A percentile compares a stretch with the other conserved stretches of the same genome.
Evolutionary conservation across 2,797 vertebrate genomes (phyloP).

Genomic region (Falco concolor): DNA sequence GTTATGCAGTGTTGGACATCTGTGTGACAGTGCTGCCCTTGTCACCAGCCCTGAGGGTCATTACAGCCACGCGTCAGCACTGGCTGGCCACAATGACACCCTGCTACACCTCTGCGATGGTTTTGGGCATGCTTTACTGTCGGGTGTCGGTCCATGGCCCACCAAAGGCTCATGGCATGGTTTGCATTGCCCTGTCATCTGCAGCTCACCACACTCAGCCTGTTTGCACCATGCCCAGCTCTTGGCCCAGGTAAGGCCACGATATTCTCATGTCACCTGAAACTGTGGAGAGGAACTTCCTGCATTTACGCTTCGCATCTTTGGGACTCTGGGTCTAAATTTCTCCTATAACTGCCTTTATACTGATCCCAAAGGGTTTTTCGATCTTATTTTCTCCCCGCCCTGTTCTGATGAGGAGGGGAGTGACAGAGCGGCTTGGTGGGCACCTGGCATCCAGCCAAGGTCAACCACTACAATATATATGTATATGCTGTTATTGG

Average conservation of each 20-base stretch:
- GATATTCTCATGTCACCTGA: background rate
- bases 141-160: background rate
- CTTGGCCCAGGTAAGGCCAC: background rate
- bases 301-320: background rate
- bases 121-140: background rate
- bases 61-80: background rate
- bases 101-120: rapidly evolving
- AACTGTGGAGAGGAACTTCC: background rate
- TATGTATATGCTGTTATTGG: background rate
- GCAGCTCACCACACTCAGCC: background rate
- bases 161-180: background rate
- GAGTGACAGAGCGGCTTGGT: too few species aligned
- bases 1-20: rapidly evolving
- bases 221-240: background rate
- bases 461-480: too few species aligned
- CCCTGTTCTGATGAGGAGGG: too few species aligned
- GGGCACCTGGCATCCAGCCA: too few species aligned
- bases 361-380: too few species aligned
- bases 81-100: background rate
- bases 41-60: background rate
- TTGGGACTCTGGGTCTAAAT: background rate
- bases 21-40: background rate
- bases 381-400: too few species aligned
- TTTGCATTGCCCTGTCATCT: background rate
- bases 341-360: background rate